phyloP scores from a whole-genome alignment of 2,797 vertebrate genomes.

The Sebastes kiyomatsui region DNA sequence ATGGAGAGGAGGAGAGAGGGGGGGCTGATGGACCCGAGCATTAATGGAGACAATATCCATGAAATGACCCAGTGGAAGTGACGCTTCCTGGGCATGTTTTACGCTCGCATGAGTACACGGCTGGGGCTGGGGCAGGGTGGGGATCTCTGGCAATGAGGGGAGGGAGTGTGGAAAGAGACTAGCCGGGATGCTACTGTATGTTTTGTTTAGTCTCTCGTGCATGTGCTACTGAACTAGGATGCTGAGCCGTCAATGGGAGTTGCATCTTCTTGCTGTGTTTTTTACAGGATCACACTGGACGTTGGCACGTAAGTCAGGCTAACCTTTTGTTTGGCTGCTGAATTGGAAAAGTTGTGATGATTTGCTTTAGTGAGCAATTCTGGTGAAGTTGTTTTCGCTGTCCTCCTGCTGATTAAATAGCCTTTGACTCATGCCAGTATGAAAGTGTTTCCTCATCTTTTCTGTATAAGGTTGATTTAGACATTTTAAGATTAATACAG shows the following conservation, averaged over 20 bases:
- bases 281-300: conserved; percentile 40
- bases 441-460: neutral
- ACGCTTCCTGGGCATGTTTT: conserved; percentile 75
- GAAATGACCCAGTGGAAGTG: conserved; percentile 77
- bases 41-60: conserved; percentile 73
- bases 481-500: neutral
- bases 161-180: conserved; percentile 47
- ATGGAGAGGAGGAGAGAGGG: conserved; percentile 10
- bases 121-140: conserved; percentile 56
- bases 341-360: conserved; percentile 28
- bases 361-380: conserved; percentile 1
- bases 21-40: conserved; percentile 35
- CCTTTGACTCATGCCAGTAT: neutral
- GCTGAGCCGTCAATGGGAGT: conserved; percentile 48
- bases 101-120: conserved; percentile 72
- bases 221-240: conserved; percentile 61
- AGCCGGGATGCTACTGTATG: conserved; percentile 65
- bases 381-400: neutral
- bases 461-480: neutral
- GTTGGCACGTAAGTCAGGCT: conserved; percentile 64
- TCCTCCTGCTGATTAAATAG: neutral
- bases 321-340: conserved; percentile 9
- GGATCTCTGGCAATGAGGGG: conserved; percentile 47
- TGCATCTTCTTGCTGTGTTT: conserved; percentile 27
- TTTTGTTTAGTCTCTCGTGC: conserved; percentile 73